Base-by-base conservation (phyloP, 2,797 vertebrate species). In the Betta splendens region DNA sequence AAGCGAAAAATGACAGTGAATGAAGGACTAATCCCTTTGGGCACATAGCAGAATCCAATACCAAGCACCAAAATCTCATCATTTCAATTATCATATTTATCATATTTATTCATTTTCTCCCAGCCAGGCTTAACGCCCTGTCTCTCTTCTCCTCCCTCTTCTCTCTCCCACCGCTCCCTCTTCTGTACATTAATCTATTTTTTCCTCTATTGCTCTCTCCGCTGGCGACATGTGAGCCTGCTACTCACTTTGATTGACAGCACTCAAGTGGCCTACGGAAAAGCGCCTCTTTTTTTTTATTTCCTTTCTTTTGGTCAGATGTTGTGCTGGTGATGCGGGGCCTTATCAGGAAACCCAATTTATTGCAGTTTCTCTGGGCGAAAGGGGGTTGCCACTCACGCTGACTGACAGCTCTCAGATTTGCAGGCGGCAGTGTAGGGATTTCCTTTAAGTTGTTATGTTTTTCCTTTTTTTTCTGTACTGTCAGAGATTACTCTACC, bases 51-150 rank as follows among this genome's bases (percentile, higher is more conserved):
- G 75, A 89, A 87, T 85, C 82, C 81, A 85, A 85, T 69, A 84
- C 78, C 86, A 87, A 87, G 75, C 72, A 79, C 75, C 69, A 62
- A 89, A 89, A 89, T 91, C 88, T 89, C 86, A 87, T 90, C 68
- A 90, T 90, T 90, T 91, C 88, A 91, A 89, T 91, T 88, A 91
- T 90, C 89, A 89, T 89, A 90, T 89, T 90, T 90, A 90, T 89
- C 87, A 87, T 88, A 88, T 90, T 89, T 85, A 87, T 89, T 89
- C 83, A 88, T 91, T 88, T 88, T 87, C 75, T 81, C 68, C 51
- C 47, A 79, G 72, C 76, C 61, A 56, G 65, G 77, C 84, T 89
- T 89, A 89, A 89, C 85, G 75, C 81, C 66, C 60, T 64, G 70
- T 43, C 78, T 75, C 60, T 75, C 59, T 69, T 69, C 47, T 49